Evolutionary conservation across 1,140 invertebrate species (phyloP).

Genomic region (Euwallacea similis): DNA sequence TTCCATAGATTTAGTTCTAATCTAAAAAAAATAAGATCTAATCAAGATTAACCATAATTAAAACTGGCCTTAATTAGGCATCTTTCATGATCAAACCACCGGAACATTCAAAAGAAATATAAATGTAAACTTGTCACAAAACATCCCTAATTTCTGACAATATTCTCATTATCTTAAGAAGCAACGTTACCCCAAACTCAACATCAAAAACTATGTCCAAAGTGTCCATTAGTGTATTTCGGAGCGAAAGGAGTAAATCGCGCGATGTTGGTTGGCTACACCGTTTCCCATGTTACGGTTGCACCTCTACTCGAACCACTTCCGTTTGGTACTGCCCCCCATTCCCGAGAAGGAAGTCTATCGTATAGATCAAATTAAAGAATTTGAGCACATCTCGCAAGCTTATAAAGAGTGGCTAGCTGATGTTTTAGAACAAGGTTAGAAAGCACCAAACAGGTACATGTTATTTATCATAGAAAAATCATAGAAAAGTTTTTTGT

Average conservation of each 20-base stretch:
- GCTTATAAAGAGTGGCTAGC: slow-evolving; percentile 72
- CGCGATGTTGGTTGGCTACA: slow-evolving; percentile 32
- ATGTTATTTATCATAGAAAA: too few relatives aligned
- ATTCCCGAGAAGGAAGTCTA: slow-evolving; percentile 65
- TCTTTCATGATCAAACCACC: too few relatives aligned
- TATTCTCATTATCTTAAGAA: too few relatives aligned
- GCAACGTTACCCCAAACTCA: background rate
- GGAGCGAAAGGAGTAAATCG: slow-evolving; percentile 10
- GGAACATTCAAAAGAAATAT: too few relatives aligned
- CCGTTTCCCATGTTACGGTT: slow-evolving; percentile 59
- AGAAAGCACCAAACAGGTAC: background rate
- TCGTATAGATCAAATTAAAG: slow-evolving; percentile 79
- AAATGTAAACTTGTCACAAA: too few relatives aligned
- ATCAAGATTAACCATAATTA: too few relatives aligned
- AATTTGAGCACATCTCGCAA: slow-evolving; percentile 76
- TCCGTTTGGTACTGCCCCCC: slow-evolving; percentile 58
- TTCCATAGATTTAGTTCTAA: too few relatives aligned
- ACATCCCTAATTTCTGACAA: too few relatives aligned
- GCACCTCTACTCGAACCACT: slow-evolving; percentile 77
- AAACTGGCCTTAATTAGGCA: too few relatives aligned
- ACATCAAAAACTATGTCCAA: slow-evolving; percentile 19
- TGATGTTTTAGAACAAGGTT: slow-evolving; percentile 72
- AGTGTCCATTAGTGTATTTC: slow-evolving; percentile 1
- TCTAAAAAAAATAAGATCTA: too few relatives aligned
- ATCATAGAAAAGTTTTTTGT: too few relatives aligned